Evolutionary conservation across 2,797 vertebrate species (phyloP).

Genomic region (Geotrypetes seraphini): DNA sequence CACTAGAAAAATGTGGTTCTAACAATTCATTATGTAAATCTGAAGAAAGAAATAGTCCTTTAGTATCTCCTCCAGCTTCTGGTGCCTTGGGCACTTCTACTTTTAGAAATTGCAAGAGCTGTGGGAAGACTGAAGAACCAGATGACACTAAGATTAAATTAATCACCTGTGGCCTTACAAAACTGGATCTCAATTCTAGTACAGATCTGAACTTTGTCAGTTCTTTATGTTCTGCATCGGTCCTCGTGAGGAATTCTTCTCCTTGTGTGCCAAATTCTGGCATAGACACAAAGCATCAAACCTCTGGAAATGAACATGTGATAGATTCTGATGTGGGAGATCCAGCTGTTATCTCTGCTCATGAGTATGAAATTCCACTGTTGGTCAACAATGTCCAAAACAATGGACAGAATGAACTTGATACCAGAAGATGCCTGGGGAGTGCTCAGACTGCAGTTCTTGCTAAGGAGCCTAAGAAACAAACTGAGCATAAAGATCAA

Average conservation of each 20-base stretch:
- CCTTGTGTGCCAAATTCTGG: slow-evolving; percentile 22
- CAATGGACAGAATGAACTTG: neutral
- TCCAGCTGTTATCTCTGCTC: neutral
- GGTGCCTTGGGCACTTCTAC: slow-evolving; percentile 5
- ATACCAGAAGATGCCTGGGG: neutral
- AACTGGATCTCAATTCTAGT: slow-evolving; percentile 42
- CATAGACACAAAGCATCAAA: slow-evolving; percentile 1
- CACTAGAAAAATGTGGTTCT: neutral
- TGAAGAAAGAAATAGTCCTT: neutral
- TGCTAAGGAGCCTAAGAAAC: neutral
- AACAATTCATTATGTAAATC: neutral
- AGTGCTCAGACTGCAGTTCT: neutral
- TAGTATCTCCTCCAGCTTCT: slow-evolving; percentile 4
- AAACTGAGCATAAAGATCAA: neutral
- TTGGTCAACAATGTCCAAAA: neutral
- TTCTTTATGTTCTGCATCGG: slow-evolving; percentile 35
- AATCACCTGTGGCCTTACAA: slow-evolving; percentile 29
- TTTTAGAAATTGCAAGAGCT: neutral
- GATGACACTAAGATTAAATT: neutral
- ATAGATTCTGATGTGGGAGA: too few relatives aligned
- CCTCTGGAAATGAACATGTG: too few relatives aligned
- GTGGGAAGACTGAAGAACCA: neutral
- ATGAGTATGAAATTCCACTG: neutral
- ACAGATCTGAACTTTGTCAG: slow-evolving; percentile 13
- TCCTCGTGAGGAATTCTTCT: slow-evolving; percentile 35